Conservation (phyloP, 2,113 vertebrate species). For the Pteruthius melanotis region DNA sequence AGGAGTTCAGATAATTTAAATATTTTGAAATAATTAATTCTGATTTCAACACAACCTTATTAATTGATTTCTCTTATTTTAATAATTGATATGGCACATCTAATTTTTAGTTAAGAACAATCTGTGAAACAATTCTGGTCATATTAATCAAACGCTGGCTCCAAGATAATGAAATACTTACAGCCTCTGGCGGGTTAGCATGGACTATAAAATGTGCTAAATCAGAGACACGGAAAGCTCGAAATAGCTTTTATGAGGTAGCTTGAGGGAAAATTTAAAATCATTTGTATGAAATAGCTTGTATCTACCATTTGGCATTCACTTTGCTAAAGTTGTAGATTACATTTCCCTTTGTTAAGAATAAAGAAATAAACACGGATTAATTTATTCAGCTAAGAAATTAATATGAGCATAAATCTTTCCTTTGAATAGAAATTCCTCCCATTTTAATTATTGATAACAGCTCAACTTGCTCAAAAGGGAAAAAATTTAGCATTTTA, state of each 20-base stretch:
- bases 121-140: not conserved
- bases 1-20: not conserved
- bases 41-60: not conserved
- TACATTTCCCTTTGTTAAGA: not conserved
- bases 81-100: not conserved
- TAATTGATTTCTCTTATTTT: not conserved
- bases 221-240: not conserved
- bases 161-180: not conserved
- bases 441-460: not conserved
- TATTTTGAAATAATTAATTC: not conserved
- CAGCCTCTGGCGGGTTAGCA: not conserved
- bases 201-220: not conserved
- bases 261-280: not conserved
- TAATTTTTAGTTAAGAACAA: slow-evolving; percentile 9
- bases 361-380: not conserved
- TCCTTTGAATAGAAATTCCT: not conserved
- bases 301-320: not conserved
- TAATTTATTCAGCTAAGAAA: not conserved
- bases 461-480: not conserved
- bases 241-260: slow-evolving; percentile 2
- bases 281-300: not conserved
- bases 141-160: slow-evolving; percentile 8
- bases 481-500: not conserved
- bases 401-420: not conserved
- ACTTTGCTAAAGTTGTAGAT: not conserved